A percentile compares a stretch with the other conserved stretches of the same genome.
These are phyloP conservation scores for Drosophila macrospina DNA, from an alignment of 2,888 invertebrate species.

Conservation along the genomic window DNA sequence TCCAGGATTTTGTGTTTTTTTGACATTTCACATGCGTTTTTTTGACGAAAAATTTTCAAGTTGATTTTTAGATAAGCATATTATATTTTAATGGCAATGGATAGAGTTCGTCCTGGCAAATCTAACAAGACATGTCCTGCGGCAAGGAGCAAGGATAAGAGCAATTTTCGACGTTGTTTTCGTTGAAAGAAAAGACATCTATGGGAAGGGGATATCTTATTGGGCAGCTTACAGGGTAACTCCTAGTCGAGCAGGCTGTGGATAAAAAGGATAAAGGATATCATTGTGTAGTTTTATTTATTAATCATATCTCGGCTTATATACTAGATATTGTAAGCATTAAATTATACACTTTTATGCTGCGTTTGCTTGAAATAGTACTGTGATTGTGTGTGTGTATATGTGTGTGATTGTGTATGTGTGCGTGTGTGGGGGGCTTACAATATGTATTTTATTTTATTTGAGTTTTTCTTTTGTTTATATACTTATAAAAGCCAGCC, in stretches of 20 bases:
- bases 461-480: constrained; percentile 18
- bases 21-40: no score
- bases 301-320: constrained; percentile 54
- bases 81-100: no score
- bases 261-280: not conserved
- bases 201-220: no score
- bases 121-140: no score
- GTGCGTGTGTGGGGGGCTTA: constrained; percentile 25
- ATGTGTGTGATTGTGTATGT: constrained; percentile 12
- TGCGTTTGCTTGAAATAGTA: constrained; percentile 47
- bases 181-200: no score
- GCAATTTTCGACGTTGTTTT: no score
- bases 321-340: constrained; percentile 56
- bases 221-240: not conserved
- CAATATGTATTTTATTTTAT: constrained; percentile 23
- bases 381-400: constrained; percentile 25
- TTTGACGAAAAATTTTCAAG: no score
- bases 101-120: no score
- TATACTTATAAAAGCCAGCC: constrained; percentile 47
- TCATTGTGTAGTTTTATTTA: constrained; percentile 58
- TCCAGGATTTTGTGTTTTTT: no score
- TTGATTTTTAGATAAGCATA: no score
- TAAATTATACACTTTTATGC: constrained; percentile 54
- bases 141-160: no score
- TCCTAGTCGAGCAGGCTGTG: not conserved